Base-by-base conservation (phyloP, 2,113 vertebrate genomes). In the Odontophorus gujanensis region DNA sequence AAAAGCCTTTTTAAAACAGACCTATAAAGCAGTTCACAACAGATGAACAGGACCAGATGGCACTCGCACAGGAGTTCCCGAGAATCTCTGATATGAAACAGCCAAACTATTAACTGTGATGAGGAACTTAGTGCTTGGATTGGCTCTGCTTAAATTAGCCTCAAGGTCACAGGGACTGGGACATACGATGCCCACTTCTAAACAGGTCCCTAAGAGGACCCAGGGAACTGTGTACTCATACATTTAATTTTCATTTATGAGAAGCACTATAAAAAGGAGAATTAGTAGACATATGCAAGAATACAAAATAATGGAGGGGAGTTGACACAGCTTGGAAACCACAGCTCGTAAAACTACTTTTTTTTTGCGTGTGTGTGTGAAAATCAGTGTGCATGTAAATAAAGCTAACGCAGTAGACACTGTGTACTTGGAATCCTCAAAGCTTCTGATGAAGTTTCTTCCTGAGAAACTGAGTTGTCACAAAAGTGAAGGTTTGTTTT, bases 11-110 rank as follows among this genome's bases (percentile, higher is more conserved):
- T 83, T 57, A 61, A 96, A 96, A 61, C 43, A 93, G 88, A 63
- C 21, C 68, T 59, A 25, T 71, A 10, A 85, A 94, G 78, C 0
- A 11, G 74, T 34, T 74, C 88, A 71, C 38, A 95, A 72, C 93
- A 93, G 88, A 95, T 36, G 92, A 93, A 91, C 85, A 72, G 65
- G 92, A 93, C 59, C 96, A 96, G 96, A 96, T 96, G 95, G 96
- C 66, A 55, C 88, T 81, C 57, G 50, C 0, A 0, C 82, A 92
- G 95, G 90, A 94, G 95, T 42, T 95, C 82, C 90, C 82, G 85
- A 88, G 88, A 28, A 81, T 65, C 88, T 88, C 85, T 81, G 79
- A 85, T 71, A 78, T 32, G 76, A 94, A 96, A 88, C 63, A 90
- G 76, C 92, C 92, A 93, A 95, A 92, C 90, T 94, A 93, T 94